Conservation (phyloP, 2,888 invertebrate genomes). For the Hyposoter didymator region DNA sequence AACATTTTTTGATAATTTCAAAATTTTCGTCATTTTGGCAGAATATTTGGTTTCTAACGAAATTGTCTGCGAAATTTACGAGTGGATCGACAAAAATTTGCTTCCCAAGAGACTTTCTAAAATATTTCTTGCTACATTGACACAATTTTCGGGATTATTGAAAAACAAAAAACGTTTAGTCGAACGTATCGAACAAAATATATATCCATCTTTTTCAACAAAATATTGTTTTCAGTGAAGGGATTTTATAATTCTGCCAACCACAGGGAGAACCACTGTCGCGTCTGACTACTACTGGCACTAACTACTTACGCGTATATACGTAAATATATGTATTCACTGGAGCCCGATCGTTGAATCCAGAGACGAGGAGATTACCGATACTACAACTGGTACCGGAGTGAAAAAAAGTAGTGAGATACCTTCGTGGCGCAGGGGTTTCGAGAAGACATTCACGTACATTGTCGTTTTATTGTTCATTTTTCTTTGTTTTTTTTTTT, state of each 20-base stretch:
- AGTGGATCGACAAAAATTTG: no score
- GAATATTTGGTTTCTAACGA: no score
- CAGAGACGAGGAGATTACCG: slow-evolving; percentile 56
- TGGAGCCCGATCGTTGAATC: slow-evolving; percentile 43
- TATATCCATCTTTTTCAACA: no score
- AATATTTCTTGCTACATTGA: no score
- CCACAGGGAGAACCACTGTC: slow-evolving; percentile 14
- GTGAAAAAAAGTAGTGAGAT: slow-evolving; percentile 17
- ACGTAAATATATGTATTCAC: slow-evolving; percentile 17
- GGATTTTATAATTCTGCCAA: background rate
- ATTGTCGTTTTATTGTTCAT: background rate
- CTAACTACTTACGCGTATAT: slow-evolving; percentile 34
- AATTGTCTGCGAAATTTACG: no score
- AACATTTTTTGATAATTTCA: no score
- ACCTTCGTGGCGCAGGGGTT: slow-evolving; percentile 25
- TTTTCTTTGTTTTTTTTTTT: slow-evolving; percentile 9
- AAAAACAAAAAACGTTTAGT: no score
- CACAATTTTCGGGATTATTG: no score
- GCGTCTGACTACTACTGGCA: slow-evolving; percentile 40
- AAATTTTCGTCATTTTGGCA: no score
- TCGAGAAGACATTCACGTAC: slow-evolving; percentile 35
- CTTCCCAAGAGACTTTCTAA: no score
- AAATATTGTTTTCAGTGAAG: no score
- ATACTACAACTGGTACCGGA: slow-evolving; percentile 50
- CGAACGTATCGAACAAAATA: no score